Base-by-base conservation (phyloP, 2,888 invertebrate species). In the Drosophila cracens region DNA sequence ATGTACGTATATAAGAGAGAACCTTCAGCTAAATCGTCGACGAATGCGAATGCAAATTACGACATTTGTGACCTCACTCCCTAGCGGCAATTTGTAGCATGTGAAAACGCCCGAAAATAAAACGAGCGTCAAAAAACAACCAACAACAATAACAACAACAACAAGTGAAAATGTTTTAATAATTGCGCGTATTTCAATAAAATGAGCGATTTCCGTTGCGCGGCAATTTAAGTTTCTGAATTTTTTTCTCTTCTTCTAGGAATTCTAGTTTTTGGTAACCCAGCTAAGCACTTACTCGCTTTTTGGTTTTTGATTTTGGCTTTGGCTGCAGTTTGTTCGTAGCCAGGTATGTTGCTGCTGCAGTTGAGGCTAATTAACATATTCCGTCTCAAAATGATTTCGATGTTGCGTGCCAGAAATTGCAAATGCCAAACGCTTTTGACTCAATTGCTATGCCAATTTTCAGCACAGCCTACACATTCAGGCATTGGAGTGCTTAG, bases 391-490 rank as follows among this genome's bases (percentile, higher is more conserved):
- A 75, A 82, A 83, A 77, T 77, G 76, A 77, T 74, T 83, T 70
- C 69, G 79, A 49, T 74, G 77, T 87, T 87, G 87, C 87, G 87
- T 87, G 87, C 87, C 81, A 86, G 68, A 82, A 86, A 86, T 83
- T 87, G 85, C 83, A 89, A 87, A 89, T 87, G 87, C 89, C 87
- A 87, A 87, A 82, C 73, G 76, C 78, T 79, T 71, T 87, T 83
- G 77, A 70, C 87, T 82, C 82, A 83, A 87, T 87, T 87, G 81
- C 79, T 70, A 64, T 58, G 72, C 72, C 87, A 82, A 87, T 84
- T 84, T 78, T 67, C 66, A 34, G 46, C 56, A 34, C 62, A 46
- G 68, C 72, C 74, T 76, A 76, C 80, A 68, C 76, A 57, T 31
- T 49, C 53, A 52, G 43, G 13, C 62, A 60, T 63, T 57, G 25